Conservation (phyloP, 2,888 invertebrate species). For the Papilio demoleus region DNA sequence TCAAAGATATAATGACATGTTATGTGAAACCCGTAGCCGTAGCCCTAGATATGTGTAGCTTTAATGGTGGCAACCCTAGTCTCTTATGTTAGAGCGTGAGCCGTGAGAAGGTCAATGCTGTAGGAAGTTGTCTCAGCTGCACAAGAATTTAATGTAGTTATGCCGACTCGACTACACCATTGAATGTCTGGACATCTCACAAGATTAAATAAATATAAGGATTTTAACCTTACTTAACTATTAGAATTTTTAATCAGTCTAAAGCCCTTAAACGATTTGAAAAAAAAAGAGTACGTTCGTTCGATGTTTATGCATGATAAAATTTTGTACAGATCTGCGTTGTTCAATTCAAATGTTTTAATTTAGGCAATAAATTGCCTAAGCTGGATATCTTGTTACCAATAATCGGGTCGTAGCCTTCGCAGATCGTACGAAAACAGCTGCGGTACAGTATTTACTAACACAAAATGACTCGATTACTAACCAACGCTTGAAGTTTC, state of each 20-base stretch:
- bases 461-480: background rate
- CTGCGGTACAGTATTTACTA: background rate
- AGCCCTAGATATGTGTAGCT: background rate
- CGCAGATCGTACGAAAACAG: background rate
- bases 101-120: constrained; percentile 29
- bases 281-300: background rate
- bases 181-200: constrained; percentile 4
- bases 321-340: background rate
- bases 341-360: background rate
- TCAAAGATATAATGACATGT: background rate
- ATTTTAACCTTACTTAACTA: background rate
- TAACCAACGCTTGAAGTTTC: background rate
- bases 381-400: constrained; percentile 4
- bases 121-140: constrained; percentile 19
- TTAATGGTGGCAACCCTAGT: background rate
- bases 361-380: background rate
- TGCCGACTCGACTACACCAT: constrained; percentile 13
- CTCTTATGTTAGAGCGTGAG: constrained; percentile 14
- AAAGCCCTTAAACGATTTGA: background rate
- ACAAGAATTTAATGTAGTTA: constrained; percentile 29
- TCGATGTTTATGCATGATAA: background rate
- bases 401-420: background rate
- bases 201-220: background rate
- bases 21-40: background rate
- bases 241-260: background rate